These are phyloP conservation scores for Ornithoptera priamus DNA, from an alignment of 2,888 invertebrate genomes.

Conservation along the genomic window DNA sequence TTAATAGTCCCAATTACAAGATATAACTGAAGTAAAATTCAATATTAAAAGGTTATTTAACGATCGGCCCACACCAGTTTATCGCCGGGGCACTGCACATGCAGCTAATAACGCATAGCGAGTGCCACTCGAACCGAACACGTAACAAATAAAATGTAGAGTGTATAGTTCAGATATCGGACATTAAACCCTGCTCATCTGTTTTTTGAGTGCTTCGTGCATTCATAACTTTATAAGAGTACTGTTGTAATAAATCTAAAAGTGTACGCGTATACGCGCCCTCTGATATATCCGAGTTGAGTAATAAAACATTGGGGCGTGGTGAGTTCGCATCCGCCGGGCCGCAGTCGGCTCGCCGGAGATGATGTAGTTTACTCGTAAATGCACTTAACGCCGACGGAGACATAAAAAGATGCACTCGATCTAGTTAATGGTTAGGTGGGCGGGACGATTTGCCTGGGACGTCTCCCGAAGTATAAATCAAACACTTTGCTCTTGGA, in stretches of 20 bases:
- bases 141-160: constrained; percentile 46
- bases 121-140: constrained; percentile 53
- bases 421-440: constrained; percentile 67
- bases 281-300: constrained; percentile 49
- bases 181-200: constrained; percentile 48
- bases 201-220: constrained; percentile 62
- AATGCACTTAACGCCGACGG: constrained; percentile 71
- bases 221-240: constrained; percentile 50
- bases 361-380: constrained; percentile 67
- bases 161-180: constrained; percentile 55
- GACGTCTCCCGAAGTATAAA: constrained; percentile 44
- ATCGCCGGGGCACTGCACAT: constrained; percentile 59
- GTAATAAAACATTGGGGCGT: constrained; percentile 59
- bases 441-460: constrained; percentile 52
- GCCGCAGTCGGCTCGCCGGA: constrained; percentile 40
- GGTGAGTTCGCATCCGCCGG: constrained; percentile 51
- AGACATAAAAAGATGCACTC: constrained; percentile 72
- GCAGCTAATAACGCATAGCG: constrained; percentile 52
- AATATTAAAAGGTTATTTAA: constrained; percentile 46
- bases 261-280: constrained; percentile 36
- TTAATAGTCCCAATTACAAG: constrained; percentile 32
- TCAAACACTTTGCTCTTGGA: constrained; percentile 41
- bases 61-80: constrained; percentile 54
- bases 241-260: constrained; percentile 40
- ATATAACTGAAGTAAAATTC: constrained; percentile 34